Base-by-base conservation (phyloP, 2,797 vertebrate species). In the Thalassophryne amazonica region DNA sequence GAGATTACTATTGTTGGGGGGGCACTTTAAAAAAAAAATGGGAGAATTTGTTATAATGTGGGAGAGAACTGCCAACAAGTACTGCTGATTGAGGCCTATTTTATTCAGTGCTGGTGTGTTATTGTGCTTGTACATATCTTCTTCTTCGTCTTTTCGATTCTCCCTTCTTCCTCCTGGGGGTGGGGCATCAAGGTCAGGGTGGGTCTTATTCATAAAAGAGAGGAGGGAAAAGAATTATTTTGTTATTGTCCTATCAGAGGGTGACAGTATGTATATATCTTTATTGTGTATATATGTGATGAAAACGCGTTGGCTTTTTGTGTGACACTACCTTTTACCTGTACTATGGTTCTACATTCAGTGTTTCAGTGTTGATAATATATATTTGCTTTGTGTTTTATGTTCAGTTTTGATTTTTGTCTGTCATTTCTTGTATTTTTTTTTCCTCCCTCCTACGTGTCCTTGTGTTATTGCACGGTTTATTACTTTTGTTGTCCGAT, bases 251-350 rank as follows among this genome's bases (percentile, higher is more conserved):
- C 90, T 91, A 92, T 92, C 86, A 90, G 85, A 94, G 92, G 92
- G 91, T 91, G 92, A 92, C 87, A 86, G 84, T 91, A 84, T 95
- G 93, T 94, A 94, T 91, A 95, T 95, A 95, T 93, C 93, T 94
- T 92, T 94, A 94, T 93, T 95, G 93, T 95, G 93, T 95, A 95
- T 95, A 95, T 94, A 95, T 92, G 93, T 95, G 93, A 93, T 93
- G 92, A 92, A 93, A 91, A 91, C 86, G 91, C 90, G 87, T 93
- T 92, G 86, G 92, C 92, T 93, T 94, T 93, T 93, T 93, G 93
- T 95, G 93, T 92, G 92, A 89, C 91, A 93, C 92, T 93, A 91
- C 91, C 91, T 93, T 93, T 91, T 92, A 89, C 88, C 90, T 92
- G 93, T 95, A 91, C 92, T 92, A 93, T 92, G 92, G 91, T 94